Evolutionary conservation across 2,888 invertebrate genomes (phyloP), one percentile per base, ranked within the genome.

Genomic region (Scaeva pyrastri): DNA sequence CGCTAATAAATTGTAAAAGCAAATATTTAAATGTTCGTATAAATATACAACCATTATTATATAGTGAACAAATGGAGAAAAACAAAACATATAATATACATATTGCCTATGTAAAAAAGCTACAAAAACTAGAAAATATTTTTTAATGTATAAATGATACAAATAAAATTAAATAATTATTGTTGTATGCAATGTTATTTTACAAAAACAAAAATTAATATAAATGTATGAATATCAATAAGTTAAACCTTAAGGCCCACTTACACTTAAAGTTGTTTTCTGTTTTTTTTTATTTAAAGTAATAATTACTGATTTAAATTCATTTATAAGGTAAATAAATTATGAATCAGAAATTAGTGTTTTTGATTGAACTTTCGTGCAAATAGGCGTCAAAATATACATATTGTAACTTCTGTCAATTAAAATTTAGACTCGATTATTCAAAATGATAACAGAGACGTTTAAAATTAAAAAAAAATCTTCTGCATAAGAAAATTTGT

Each of bases 361-460:
- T 52, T 12, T 52, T 7, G 14, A 52, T 26, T 26, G n/a, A 14
- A 14, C 23, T 52, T 52, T 26, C 3, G n/a, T 52, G 14, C 23
- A n/a, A 26, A 2, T 7, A 7, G 23, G 7, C 52, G 14, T 23
- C 5, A 50, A 23, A 26, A 31, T 8, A 31, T 68, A 52, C 16
- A 14, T 89, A 91, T 91, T 91, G 92, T 91, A 92, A 92, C 92
- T 91, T 92, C 90, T 92, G 92, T 92, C 92, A 92, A 92, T 92
- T 92, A 92, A 91, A 90, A 91, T 91, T 91, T 92, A 92, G 92
- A 92, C 92, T 92, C 92, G 92, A 91, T 90, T 89, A 90, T 88
- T 89, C 88, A 89, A 90, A 89, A 87, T 82, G 62, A 76, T 50
- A 71, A 84, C 62, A 62, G n/a, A 71, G 62, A 23, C 26, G 16